These are phyloP conservation scores for Fragum sueziense DNA, from an alignment of 2,888 invertebrate genomes.

Conservation along the genomic window DNA sequence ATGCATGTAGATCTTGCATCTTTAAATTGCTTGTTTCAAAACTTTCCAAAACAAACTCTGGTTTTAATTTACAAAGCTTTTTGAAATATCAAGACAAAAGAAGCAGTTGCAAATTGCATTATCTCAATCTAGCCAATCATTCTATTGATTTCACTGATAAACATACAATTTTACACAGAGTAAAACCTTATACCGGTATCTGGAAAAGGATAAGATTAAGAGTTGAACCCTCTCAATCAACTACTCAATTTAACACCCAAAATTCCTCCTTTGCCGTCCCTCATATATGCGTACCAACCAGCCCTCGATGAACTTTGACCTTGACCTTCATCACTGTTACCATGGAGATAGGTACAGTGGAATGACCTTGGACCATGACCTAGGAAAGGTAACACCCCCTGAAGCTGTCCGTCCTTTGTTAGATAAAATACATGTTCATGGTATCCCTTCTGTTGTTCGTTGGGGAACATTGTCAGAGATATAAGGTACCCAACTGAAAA, in stretches of 20 bases:
- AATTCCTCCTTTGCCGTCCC: constrained; percentile 68
- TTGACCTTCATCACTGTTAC: constrained; percentile 27
- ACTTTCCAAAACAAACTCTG: too few relatives aligned
- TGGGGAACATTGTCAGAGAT: constrained; percentile 28
- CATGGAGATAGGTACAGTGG: constrained; percentile 58
- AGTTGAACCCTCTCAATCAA: too few relatives aligned
- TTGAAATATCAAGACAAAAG: too few relatives aligned
- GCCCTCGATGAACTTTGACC: not conserved
- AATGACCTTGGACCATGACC: constrained; percentile 67
- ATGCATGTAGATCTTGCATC: too few relatives aligned
- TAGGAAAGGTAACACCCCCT: constrained; percentile 64
- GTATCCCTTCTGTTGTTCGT: constrained; percentile 38
- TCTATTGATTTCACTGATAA: too few relatives aligned
- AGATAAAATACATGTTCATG: constrained; percentile 64
- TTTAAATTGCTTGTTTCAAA: too few relatives aligned
- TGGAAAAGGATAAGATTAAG: too few relatives aligned
- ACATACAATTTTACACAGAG: too few relatives aligned
- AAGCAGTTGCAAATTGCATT: too few relatives aligned
- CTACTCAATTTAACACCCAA: constrained; percentile 35
- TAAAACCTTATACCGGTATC: too few relatives aligned
- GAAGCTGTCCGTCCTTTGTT: constrained; percentile 50
- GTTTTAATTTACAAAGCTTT: too few relatives aligned
- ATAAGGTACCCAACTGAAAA: constrained; percentile 46
- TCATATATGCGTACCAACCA: constrained; percentile 66
- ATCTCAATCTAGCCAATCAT: too few relatives aligned